These are phyloP conservation scores for Sinocyclocheilus grahami DNA, from an alignment of 2,113 vertebrate genomes.

Conservation along the genomic window DNA sequence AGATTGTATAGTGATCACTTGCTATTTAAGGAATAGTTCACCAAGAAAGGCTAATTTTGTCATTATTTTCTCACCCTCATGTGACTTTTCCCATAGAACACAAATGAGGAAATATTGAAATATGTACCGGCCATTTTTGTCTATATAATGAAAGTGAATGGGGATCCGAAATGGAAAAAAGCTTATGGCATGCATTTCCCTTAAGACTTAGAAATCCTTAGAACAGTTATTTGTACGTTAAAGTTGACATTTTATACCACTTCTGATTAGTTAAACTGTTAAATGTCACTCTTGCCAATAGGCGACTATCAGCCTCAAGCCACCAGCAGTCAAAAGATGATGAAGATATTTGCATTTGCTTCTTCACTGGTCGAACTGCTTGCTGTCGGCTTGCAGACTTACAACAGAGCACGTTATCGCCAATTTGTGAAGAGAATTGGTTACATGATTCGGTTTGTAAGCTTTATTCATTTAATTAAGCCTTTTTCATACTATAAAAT, in stretches of 20 bases:
- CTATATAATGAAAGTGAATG: not conserved
- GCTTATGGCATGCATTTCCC: not conserved
- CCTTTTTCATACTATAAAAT: not conserved
- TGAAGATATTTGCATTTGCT: slow-evolving; percentile 94
- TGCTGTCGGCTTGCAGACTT: slow-evolving; percentile 88
- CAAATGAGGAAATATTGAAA: not conserved
- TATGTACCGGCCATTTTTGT: not conserved
- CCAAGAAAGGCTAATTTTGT: not conserved
- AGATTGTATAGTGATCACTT: not conserved
- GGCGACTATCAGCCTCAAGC: slow-evolving; percentile 87
- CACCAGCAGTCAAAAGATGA: slow-evolving; percentile 92
- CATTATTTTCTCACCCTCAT: not conserved
- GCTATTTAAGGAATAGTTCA: not conserved
- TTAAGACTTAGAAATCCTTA: not conserved
- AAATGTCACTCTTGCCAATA: slow-evolving; percentile 58
- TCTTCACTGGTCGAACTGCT: slow-evolving; percentile 91
- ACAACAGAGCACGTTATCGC: slow-evolving; percentile 91
- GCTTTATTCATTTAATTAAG: not conserved
- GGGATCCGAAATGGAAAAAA: not conserved
- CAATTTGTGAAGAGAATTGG: slow-evolving; percentile 96
- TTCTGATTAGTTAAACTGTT: not conserved
- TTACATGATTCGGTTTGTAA: slow-evolving; percentile 87
- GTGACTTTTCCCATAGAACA: not conserved
- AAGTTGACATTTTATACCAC: not conserved
- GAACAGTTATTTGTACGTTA: not conserved